Evolutionary conservation across 1,140 invertebrate species (phyloP).

Genomic region (Eumaeus atala): DNA sequence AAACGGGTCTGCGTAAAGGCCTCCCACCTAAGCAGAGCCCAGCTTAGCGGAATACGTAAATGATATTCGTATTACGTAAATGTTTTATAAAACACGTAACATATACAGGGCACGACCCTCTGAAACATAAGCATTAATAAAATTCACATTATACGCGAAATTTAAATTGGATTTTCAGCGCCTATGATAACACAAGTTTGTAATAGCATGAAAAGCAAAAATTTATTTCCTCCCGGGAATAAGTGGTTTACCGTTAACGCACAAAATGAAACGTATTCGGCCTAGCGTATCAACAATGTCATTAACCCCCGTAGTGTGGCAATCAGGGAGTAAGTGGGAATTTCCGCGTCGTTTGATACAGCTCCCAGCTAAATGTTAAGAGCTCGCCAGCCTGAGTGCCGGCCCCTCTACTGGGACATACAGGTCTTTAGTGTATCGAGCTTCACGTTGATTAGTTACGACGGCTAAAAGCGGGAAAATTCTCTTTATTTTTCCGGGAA

Average conservation of each 20-base stretch:
- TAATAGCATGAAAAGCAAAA: slow-evolving; percentile 20
- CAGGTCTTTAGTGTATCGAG: slow-evolving; percentile 11
- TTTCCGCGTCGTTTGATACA: slow-evolving; percentile 70
- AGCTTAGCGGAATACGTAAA: too few species aligned
- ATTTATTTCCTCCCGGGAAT: slow-evolving; percentile 21
- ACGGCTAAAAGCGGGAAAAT: too few species aligned
- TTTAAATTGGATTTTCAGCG: slow-evolving; percentile 18
- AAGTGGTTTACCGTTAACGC: slow-evolving; percentile 37
- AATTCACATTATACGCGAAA: slow-evolving; percentile 13
- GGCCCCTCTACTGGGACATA: slow-evolving; percentile 27
- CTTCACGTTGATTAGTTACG: neutral
- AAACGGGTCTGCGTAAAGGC: too few species aligned
- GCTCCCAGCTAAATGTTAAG: slow-evolving; percentile 68
- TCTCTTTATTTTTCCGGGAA: too few species aligned
- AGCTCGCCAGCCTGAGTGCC: slow-evolving; percentile 44
- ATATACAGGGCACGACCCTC: neutral
- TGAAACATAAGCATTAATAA: slow-evolving; percentile 5
- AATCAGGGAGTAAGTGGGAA: slow-evolving; percentile 72
- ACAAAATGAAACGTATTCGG: slow-evolving; percentile 60
- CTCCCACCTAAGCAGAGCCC: too few species aligned
- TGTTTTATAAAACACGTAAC: too few species aligned
- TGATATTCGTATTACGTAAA: too few species aligned
- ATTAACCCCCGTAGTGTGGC: slow-evolving; percentile 70
- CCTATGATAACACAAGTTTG: slow-evolving; percentile 16
- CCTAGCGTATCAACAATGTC: slow-evolving; percentile 68